Conservation (phyloP, 2,888 invertebrate species). For the Chrysolina americana region DNA sequence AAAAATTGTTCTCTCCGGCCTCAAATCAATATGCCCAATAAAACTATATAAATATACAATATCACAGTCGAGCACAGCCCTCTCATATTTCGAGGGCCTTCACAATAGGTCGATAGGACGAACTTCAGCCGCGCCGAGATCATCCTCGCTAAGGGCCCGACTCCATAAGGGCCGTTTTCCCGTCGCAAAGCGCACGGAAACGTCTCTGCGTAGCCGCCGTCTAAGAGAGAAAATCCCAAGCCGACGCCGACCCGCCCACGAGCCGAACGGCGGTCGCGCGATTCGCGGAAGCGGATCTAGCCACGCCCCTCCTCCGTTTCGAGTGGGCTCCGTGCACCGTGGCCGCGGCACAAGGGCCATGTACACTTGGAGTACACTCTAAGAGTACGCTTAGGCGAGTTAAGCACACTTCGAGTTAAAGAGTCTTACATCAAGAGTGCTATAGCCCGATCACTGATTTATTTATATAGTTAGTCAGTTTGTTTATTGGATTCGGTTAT, state of each 20-base stretch:
- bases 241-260: conserved; percentile 25
- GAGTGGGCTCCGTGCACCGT: conserved; percentile 63
- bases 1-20: conserved; percentile 56
- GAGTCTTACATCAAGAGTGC: conserved; percentile 71
- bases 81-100: conserved; percentile 60
- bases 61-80: conserved; percentile 65
- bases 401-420: conserved; percentile 71
- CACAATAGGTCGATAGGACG: conserved; percentile 61
- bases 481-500: conserved; percentile 71
- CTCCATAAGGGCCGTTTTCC: conserved; percentile 48
- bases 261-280: conserved; percentile 4
- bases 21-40: conserved; percentile 68
- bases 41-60: conserved; percentile 70
- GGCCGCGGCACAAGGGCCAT: conserved; percentile 68
- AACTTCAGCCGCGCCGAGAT: conserved; percentile 55
- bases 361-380: conserved; percentile 71
- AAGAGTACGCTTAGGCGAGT: conserved; percentile 71
- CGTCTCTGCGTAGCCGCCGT: conserved; percentile 27
- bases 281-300: conserved; percentile 21
- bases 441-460: conserved; percentile 71
- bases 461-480: conserved; percentile 72
- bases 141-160: conserved; percentile 42
- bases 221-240: conserved; percentile 35
- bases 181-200: conserved; percentile 28
- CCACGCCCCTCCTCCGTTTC: conserved; percentile 36